phyloP scores from a whole-genome alignment of 2,113 vertebrate species.

The Ptilonorhynchus violaceus region DNA sequence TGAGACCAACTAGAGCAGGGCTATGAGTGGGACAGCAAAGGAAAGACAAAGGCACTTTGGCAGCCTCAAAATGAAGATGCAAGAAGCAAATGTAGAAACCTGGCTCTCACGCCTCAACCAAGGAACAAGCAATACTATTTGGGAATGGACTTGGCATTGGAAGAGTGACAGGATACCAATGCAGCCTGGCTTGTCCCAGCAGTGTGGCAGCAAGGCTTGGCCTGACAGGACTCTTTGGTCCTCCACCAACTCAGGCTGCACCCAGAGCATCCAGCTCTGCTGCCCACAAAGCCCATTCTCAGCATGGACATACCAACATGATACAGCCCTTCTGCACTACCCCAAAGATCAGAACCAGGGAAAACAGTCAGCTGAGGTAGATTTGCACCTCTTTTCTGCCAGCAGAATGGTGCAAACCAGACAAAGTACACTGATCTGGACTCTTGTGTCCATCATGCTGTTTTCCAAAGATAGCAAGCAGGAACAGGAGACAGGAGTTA shows the following conservation, averaged over 20 bases:
- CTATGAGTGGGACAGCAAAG: neutral
- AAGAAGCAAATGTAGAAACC: neutral
- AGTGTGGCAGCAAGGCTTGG: neutral
- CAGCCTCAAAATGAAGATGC: neutral
- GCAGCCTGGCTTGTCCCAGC: neutral
- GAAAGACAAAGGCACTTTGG: neutral
- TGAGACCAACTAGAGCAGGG: neutral
- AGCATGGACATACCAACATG: fast-evolving
- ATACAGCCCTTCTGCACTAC: neutral
- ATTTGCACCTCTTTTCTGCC: neutral
- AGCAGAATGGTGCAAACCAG: neutral
- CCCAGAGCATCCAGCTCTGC: neutral
- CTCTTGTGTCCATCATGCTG: neutral
- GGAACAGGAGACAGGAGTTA: neutral
- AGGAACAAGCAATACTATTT: neutral
- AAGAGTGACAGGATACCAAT: neutral
- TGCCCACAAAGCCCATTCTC: neutral
- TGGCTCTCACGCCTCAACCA: fast-evolving
- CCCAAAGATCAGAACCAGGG: neutral
- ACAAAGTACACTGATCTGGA: neutral
- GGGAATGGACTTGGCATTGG: neutral
- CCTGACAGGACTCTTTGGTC: no score
- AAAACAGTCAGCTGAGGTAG: neutral
- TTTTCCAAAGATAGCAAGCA: slow-evolving; percentile 11
- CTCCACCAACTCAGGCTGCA: neutral